Evolutionary conservation across 2,113 vertebrate genomes (phyloP), one percentile per base, ranked within the genome.

Genomic region (Oceanodroma tethys): DNA sequence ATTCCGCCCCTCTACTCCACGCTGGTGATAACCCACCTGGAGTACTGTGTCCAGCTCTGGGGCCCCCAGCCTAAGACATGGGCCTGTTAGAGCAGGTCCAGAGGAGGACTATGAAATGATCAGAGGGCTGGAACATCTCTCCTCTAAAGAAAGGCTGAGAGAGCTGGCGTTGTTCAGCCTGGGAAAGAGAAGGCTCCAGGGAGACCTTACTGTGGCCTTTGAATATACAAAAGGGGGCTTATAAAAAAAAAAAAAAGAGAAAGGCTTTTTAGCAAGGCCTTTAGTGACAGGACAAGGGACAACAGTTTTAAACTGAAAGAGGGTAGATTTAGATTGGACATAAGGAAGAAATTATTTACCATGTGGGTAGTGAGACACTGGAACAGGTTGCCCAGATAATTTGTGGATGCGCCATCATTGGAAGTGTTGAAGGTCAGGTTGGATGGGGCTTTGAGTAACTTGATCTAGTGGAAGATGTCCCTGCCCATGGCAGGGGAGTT

Each of bases 341-440:
- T 36, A 25, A 17, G 7, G 21, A 82, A 30, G 22, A 40, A 53
- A 9, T 29, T 58, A 34, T 68, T 34, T 42, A 25, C 19, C 0
- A 6, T 58, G 22, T 17, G 30, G 2, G 20, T 34, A 8, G 3
- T 22, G 32, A 66, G 26, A 19, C 25, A 60, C 8, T 34, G 32
- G 18, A 85, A 56, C 5, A 75, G 8, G 14, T 43, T 81, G n/a
- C 8, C 17, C 38, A 30, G 29, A 56, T 29, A 62, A 40, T 4
- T 1, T 78, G 32, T 23, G 43, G 27, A 13, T 48, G 3, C 1
- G 7, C 11, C 13, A 4, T 14, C 8, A 10, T 11, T 60, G n/a
- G 22, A 36, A 87, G n/a, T 6, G 21, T 38, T 58, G 5, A 68
- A 26, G 19, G 29, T 8, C 36, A 34, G 18, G 34, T 1, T 43